Conservation (phyloP, 2,888 invertebrate species). For the Apodemia duryi region DNA sequence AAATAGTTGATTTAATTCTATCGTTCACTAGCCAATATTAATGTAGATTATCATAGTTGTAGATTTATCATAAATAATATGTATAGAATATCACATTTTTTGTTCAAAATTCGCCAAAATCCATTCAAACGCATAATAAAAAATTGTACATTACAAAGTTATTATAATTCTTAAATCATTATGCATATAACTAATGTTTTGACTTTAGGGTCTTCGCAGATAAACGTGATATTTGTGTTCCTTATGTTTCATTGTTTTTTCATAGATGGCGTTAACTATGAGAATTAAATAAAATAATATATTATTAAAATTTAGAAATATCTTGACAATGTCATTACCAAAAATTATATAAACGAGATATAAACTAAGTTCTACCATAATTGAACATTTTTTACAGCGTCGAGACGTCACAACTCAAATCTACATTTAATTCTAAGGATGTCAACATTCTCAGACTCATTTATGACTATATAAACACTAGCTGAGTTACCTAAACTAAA, state of each 20-base stretch:
- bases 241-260: neutral
- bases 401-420: too few relatives aligned
- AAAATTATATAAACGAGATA: too few relatives aligned
- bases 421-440: too few relatives aligned
- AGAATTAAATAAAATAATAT: too few relatives aligned
- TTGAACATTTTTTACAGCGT: too few relatives aligned
- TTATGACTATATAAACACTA: too few relatives aligned
- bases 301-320: too few relatives aligned
- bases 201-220: neutral
- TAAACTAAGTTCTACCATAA: too few relatives aligned
- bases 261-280: neutral
- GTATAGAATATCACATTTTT: slow-evolving; percentile 62
- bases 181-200: neutral
- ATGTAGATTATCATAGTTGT: too few relatives aligned
- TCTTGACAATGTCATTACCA: too few relatives aligned
- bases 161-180: neutral
- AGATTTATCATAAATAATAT: slow-evolving; percentile 39
- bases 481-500: too few relatives aligned
- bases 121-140: slow-evolving; percentile 16
- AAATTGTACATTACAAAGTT: slow-evolving; percentile 8
- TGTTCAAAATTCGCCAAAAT: slow-evolving; percentile 46
- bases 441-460: too few relatives aligned
- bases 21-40: neutral
- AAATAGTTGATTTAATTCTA: neutral
- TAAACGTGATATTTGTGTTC: neutral